Conservation (phyloP, 1,140 invertebrate species). For the Steinernema feltiae region DNA sequence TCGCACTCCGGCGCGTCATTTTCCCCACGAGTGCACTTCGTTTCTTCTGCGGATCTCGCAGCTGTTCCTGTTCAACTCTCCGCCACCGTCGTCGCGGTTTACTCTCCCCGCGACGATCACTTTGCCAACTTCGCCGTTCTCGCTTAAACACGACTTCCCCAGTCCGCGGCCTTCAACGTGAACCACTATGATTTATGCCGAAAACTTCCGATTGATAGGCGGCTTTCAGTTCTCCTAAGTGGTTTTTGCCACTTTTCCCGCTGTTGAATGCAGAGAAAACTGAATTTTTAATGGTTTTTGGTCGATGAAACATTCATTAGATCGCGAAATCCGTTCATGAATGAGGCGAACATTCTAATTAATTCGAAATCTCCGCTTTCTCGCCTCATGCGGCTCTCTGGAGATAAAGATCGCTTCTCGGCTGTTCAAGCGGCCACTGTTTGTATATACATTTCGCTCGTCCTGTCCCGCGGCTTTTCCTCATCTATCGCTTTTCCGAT, state of each 20-base stretch:
- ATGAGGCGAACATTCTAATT: too few species aligned
- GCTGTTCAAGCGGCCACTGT: neutral
- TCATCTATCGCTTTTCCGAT: neutral
- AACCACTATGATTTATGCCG: neutral
- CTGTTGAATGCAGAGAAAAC: too few species aligned
- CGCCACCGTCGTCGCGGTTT: too few species aligned
- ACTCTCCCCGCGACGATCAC: neutral
- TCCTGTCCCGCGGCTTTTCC: neutral
- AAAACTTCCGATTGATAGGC: too few species aligned
- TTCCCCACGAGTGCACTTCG: neutral
- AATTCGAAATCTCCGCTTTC: too few species aligned
- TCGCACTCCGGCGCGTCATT: neutral
- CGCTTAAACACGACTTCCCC: neutral
- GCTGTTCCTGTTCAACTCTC: neutral
- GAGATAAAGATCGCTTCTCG: conserved; percentile 5
- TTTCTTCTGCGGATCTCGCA: neutral
- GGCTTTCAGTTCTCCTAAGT: neutral
- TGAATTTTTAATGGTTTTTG: too few species aligned
- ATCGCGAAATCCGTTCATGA: too few species aligned
- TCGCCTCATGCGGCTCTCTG: neutral
- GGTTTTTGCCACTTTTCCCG: too few species aligned
- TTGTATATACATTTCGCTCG: neutral
- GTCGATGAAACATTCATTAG: too few species aligned
- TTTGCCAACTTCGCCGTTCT: conserved; percentile 11
- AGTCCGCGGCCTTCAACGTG: neutral